These are phyloP conservation scores for Wiebesia pumilae DNA, from an alignment of 1,140 invertebrate species.

Conservation along the genomic window DNA sequence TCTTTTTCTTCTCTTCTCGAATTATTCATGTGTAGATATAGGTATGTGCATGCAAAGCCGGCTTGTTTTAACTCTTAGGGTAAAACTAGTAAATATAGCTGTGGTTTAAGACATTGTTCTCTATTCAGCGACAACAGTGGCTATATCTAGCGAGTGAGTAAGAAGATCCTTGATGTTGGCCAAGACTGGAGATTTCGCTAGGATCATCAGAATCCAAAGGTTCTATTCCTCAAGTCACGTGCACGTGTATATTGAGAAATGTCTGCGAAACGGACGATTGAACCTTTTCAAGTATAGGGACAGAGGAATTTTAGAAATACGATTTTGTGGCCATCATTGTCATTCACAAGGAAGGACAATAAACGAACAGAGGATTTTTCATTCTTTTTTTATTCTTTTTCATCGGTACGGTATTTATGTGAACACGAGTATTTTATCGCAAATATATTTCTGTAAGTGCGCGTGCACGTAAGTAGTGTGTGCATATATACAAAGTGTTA, in stretches of 20 bases:
- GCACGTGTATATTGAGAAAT: not conserved
- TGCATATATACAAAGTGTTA: no score
- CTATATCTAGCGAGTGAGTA: no score
- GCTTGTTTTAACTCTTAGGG: conserved; percentile 45
- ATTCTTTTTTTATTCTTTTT: no score
- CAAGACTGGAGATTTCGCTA: conserved; percentile 60
- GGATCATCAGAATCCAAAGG: conserved; percentile 67
- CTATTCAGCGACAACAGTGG: no score
- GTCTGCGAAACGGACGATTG: conserved; percentile 21
- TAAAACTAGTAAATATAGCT: conserved; percentile 71
- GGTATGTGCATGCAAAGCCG: conserved; percentile 51
- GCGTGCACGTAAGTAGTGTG: no score
- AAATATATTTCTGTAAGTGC: no score
- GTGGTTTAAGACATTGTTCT: conserved; percentile 72
- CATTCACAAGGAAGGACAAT: no score
- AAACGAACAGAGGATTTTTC: no score
- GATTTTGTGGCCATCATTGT: not conserved
- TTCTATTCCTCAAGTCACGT: conserved; percentile 40
- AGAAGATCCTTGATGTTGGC: conserved; percentile 57
- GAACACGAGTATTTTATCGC: no score
- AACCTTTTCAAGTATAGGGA: not conserved
- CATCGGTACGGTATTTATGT: no score
- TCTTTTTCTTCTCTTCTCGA: not conserved
- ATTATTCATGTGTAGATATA: not conserved
- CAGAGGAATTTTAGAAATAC: conserved; percentile 31